Base-by-base conservation (phyloP, 2,113 vertebrate genomes). In the Xyrauchen texanus region DNA sequence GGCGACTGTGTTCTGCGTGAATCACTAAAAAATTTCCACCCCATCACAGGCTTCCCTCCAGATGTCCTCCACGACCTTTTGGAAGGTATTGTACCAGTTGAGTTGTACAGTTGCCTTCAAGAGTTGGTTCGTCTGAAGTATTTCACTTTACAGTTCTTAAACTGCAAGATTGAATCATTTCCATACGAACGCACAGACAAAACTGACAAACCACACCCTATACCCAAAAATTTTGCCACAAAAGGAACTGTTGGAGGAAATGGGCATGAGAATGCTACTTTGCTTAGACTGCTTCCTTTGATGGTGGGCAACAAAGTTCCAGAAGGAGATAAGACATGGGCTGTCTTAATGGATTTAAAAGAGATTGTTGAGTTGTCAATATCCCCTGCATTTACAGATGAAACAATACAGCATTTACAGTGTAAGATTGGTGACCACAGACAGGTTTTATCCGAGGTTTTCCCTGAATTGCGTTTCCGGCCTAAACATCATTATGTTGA, bases 101-200 rank as follows among this genome's bases (percentile, higher is more conserved):
- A 79, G 16, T 16, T 79, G 16, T 12, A 16, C 11, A 8, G 64
- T 10, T 80, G 68, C 58, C 71, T 79, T 51, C 1, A 47, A 15
- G 13, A 61, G 58, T 0, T 61, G 58, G 15, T 79, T 34, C 7
- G 16, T 6, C 47, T 47, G 6, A 79, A 71, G 52, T 79, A 79
- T 47, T 79, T 79, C 9, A 79, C 58, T 4, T 53, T 79, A 4
- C 42, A 71, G 46, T 51, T 42, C 63, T 76, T 81, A 5, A 76
- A 76, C 52, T 9, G 8, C 5, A 81, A 69, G 44, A 77, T 69
- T 69, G 11, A 11, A 10, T 45, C 67, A 65, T 81, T 77, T 10
- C 73, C 66, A 16, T 69, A 81, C 51, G 65, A 77, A 46, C 73
- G 77, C n/a, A 11, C 66, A 77, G 80, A 77, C 46, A 81, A 70